Evolutionary conservation across 1,140 invertebrate species (phyloP).

Genomic region (Matsumurasca onukii): DNA sequence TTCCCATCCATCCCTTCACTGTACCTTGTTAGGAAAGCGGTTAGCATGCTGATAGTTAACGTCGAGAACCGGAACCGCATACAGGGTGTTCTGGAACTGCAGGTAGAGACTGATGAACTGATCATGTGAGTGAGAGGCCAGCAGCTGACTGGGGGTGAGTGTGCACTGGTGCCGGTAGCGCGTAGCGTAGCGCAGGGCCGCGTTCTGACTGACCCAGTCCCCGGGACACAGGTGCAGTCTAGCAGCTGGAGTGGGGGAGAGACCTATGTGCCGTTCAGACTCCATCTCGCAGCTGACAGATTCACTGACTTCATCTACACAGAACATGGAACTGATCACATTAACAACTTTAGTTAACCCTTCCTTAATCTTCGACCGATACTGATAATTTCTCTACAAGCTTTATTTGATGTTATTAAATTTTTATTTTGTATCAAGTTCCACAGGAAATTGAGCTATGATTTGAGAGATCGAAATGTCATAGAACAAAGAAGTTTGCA

Average conservation of each 20-base stretch:
- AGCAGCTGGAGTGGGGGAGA: constrained; percentile 44
- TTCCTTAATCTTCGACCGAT: too few species aligned
- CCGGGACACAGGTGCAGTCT: constrained; percentile 53
- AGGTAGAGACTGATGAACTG: constrained; percentile 54
- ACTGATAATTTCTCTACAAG: too few species aligned
- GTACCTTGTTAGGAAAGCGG: constrained; percentile 40
- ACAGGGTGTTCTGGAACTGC: constrained; percentile 53
- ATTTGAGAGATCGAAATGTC: too few species aligned
- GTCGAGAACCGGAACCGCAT: constrained; percentile 59
- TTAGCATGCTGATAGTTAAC: constrained; percentile 44
- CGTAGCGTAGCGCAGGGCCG: constrained; percentile 50
- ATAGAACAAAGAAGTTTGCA: too few species aligned
- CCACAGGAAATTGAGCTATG: too few species aligned
- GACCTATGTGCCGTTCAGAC: constrained; percentile 34
- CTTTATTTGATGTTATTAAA: too few species aligned
- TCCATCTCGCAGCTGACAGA: constrained; percentile 29
- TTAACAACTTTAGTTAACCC: too few species aligned
- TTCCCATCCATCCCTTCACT: too few species aligned
- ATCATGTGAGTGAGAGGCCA: constrained; percentile 46
- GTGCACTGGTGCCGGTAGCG: constrained; percentile 54
- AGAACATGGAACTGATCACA: too few species aligned
- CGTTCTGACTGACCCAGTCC: constrained; percentile 51
- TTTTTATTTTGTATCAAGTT: too few species aligned
- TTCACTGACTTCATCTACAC: background rate
- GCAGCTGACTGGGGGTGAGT: constrained; percentile 54